phyloP scores from a whole-genome alignment of 2,797 vertebrate genomes.

The Bothrops alternatus region DNA sequence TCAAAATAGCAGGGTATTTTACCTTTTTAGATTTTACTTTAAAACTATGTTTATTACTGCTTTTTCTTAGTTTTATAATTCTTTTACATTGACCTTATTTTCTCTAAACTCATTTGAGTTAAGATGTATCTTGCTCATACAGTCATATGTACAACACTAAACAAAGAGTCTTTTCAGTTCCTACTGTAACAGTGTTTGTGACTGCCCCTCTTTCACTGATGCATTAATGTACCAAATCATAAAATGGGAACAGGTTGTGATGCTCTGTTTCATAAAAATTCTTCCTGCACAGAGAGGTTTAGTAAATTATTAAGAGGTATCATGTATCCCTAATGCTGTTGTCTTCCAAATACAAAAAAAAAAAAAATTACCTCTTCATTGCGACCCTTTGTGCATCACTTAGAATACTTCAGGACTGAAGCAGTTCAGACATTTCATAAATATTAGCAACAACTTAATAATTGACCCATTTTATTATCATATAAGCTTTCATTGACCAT shows the following conservation, averaged over 20 bases:
- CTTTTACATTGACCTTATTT: neutral
- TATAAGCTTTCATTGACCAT: neutral
- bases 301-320: neutral
- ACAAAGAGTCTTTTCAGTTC: neutral
- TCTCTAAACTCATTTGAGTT: constrained; percentile 16
- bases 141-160: neutral
- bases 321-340: neutral
- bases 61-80: neutral
- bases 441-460: neutral
- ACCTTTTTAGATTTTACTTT: constrained; percentile 49
- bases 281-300: neutral
- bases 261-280: neutral
- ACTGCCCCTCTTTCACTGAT: neutral
- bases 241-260: neutral
- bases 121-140: neutral
- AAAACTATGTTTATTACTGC: constrained; percentile 48
- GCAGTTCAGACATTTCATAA: neutral
- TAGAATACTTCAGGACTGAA: neutral
- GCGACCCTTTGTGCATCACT: neutral
- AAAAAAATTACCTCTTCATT: neutral
- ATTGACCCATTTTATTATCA: neutral
- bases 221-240: neutral
- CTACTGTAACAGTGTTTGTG: neutral
- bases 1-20: constrained; percentile 40
- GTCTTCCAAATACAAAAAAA: neutral